A percentile compares a stretch with the other conserved stretches of the same genome.
phyloP scores from a whole-genome alignment of 2,888 invertebrate genomes.

The Luperina testacea region DNA sequence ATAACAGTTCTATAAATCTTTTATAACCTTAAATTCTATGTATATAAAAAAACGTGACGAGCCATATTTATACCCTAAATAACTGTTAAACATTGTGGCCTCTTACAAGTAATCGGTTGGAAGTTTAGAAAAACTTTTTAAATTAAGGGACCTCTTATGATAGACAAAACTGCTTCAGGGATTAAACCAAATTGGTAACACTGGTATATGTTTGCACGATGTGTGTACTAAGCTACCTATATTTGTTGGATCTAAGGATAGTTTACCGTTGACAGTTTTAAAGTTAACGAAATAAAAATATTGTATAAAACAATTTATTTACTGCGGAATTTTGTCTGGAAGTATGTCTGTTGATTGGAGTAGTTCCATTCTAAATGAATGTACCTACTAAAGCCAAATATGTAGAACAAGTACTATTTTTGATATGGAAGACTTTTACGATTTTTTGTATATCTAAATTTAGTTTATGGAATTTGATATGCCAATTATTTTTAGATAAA shows the following conservation, averaged over 20 bases:
- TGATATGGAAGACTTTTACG: slow-evolving; percentile 90
- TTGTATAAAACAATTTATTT: slow-evolving; percentile 17
- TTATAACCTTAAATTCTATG: slow-evolving; percentile 45
- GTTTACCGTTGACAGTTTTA: slow-evolving; percentile 16
- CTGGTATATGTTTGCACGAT: slow-evolving; percentile 2
- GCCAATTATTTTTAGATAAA: slow-evolving; percentile 87
- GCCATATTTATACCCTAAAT: slow-evolving; percentile 51
- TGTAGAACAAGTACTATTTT: slow-evolving; percentile 87
- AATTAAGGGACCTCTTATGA: slow-evolving; percentile 5
- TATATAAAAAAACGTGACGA: slow-evolving; percentile 47
- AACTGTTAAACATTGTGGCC: slow-evolving; percentile 34
- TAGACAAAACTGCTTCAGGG: slow-evolving; percentile 27
- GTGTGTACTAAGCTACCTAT: slow-evolving; percentile 3
- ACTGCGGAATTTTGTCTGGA: slow-evolving; percentile 42
- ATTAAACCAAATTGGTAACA: slow-evolving; percentile 21
- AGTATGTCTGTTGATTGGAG: slow-evolving; percentile 61
- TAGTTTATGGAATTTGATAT: slow-evolving; percentile 89
- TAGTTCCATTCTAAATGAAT: slow-evolving; percentile 58
- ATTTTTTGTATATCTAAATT: slow-evolving; percentile 84
- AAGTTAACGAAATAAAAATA: slow-evolving; percentile 53
- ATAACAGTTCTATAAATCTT: slow-evolving; percentile 51
- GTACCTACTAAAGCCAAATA: slow-evolving; percentile 74
- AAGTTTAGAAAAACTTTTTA: not conserved
- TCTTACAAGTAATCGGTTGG: not conserved
- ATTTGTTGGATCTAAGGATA: slow-evolving; percentile 12